Conservation (phyloP, 2,888 invertebrate genomes). For the Lysandra coridon region DNA sequence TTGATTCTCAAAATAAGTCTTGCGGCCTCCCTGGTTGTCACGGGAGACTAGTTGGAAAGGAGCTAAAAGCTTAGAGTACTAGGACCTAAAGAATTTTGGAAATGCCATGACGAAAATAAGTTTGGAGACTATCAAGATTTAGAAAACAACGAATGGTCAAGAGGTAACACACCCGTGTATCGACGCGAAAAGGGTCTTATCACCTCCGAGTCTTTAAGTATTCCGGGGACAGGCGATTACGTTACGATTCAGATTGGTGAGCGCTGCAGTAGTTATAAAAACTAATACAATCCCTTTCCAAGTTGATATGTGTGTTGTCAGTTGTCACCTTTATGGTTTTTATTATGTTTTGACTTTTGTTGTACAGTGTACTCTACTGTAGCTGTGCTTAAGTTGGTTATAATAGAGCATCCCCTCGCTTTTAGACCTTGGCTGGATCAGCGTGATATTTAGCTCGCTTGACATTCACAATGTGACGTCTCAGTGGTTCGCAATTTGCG, state of each 20-base stretch:
- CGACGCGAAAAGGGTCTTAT: too few species aligned
- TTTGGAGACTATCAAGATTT: background rate
- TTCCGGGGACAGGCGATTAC: too few species aligned
- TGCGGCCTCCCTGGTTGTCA: background rate
- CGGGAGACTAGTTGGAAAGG: background rate
- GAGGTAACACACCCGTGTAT: background rate
- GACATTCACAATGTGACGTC: conserved; percentile 13
- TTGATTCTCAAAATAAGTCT: background rate
- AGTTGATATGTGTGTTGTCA: background rate
- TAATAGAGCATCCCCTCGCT: background rate
- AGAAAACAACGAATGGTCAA: background rate
- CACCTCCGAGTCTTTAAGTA: too few species aligned
- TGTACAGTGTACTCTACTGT: background rate
- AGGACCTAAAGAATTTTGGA: too few species aligned
- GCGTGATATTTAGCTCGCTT: conserved; percentile 19
- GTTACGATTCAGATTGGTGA: too few species aligned
- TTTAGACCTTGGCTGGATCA: background rate
- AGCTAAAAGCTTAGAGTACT: background rate
- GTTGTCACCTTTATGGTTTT: background rate
- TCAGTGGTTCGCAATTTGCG: conserved; percentile 1
- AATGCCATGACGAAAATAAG: background rate
- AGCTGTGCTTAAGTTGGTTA: background rate
- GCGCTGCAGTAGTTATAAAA: too few species aligned
- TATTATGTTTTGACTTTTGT: background rate
- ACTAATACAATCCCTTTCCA: too few species aligned